Conservation (phyloP, 2,888 invertebrate species). For the Sarcophaga subvicina region DNA sequence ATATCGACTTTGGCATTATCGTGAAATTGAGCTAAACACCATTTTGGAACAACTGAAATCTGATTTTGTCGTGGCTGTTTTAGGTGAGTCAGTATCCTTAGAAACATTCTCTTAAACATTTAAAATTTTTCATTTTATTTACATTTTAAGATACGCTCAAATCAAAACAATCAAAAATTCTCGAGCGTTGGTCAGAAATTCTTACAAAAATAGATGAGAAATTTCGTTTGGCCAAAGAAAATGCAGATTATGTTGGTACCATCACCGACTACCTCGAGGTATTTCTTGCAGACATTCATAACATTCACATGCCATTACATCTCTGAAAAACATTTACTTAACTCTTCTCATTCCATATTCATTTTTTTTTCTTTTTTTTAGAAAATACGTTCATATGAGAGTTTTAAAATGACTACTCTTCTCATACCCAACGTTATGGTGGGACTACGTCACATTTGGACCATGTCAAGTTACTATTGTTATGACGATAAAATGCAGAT, state of each 20-base stretch:
- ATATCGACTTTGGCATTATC: constrained; percentile 92
- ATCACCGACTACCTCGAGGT: constrained; percentile 82
- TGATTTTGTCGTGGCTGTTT: constrained; percentile 81
- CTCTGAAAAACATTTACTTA: neutral
- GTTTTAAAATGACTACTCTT: constrained; percentile 88
- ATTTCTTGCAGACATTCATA: constrained; percentile 63
- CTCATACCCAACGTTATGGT: constrained; percentile 91
- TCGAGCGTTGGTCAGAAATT: constrained; percentile 75
- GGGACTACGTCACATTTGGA: constrained; percentile 95
- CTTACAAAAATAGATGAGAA: constrained; percentile 72
- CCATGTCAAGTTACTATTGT: constrained; percentile 92
- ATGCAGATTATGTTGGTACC: constrained; percentile 80
- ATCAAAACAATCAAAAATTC: constrained; percentile 70
- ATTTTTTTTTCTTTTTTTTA: constrained; percentile 75
- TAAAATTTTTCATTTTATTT: neutral
- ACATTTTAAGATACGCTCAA: constrained; percentile 79
- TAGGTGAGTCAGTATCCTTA: constrained; percentile 69
- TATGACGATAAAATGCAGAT: constrained; percentile 93
- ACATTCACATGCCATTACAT: constrained; percentile 5
- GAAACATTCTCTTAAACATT: no score
- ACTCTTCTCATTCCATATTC: neutral
- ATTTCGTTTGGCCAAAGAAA: constrained; percentile 80
- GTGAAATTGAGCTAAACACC: constrained; percentile 89
- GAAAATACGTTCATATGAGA: constrained; percentile 87
- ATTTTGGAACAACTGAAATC: constrained; percentile 92